Conservation (phyloP, 2,888 invertebrate species). For the Gisinianus flammeolus region DNA sequence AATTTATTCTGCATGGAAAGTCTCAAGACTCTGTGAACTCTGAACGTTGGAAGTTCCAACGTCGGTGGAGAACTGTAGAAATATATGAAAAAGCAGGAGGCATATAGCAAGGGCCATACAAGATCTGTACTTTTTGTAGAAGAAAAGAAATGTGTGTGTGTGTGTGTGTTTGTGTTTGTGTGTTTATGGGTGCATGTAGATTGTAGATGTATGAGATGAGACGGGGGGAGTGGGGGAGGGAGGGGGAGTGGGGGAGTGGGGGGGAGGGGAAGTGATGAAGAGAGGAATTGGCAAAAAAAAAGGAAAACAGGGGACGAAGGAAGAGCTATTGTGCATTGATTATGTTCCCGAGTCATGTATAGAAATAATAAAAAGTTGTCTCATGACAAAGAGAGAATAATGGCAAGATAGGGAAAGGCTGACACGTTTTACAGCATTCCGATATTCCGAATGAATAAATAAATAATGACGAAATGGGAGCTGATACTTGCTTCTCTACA, state of each 20-base stretch:
- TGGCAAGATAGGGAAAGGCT: constrained; percentile 15
- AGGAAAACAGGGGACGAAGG: neutral
- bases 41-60: no score
- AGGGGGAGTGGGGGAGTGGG: no score
- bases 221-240: neutral
- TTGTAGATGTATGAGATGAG: neutral
- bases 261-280: neutral
- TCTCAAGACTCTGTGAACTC: no score
- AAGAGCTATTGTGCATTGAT: constrained; percentile 13
- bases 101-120: no score
- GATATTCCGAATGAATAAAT: constrained; percentile 30
- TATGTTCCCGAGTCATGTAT: constrained; percentile 16
- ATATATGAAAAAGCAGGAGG: no score
- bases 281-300: neutral
- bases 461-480: constrained; percentile 21
- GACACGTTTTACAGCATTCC: constrained; percentile 24
- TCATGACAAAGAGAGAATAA: constrained; percentile 14
- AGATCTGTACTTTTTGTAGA: no score
- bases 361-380: constrained; percentile 28
- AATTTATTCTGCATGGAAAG: no score
- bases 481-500: neutral
- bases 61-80: no score
- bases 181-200: neutral
- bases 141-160: no score
- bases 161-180: no score